Evolutionary conservation across 2,113 vertebrate species (phyloP).

Genomic region (Lasiurus cinereus): DNA sequence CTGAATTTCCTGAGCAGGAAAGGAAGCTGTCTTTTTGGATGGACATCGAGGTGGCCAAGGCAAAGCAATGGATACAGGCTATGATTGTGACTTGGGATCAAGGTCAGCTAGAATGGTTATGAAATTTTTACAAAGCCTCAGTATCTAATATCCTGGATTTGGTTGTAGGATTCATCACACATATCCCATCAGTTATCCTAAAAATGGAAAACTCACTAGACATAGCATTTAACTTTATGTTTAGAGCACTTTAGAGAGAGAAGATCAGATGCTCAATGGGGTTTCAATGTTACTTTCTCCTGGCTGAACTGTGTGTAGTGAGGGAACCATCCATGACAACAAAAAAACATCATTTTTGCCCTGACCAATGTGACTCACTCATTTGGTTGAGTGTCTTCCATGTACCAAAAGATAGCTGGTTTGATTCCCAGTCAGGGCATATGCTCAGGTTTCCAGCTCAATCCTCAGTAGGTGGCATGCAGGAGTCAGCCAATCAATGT

Average conservation of each 20-base stretch:
- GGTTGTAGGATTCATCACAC: background rate
- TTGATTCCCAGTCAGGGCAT: background rate
- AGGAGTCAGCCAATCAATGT: background rate
- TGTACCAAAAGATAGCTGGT: background rate
- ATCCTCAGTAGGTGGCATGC: background rate
- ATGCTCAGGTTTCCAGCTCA: background rate
- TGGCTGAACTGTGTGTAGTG: background rate
- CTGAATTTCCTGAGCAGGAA: background rate
- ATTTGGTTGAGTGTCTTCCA: background rate
- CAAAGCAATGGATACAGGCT: background rate
- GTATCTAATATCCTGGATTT: background rate
- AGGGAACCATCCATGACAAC: background rate
- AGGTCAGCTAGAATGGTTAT: background rate
- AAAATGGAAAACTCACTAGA: background rate
- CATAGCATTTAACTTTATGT: background rate
- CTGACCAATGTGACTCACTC: background rate
- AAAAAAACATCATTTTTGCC: background rate
- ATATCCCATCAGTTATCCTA: background rate
- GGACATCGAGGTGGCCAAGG: too few relatives aligned
- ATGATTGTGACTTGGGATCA: background rate
- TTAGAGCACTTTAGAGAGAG: background rate
- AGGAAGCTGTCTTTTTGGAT: background rate
- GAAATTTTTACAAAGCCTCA: background rate
- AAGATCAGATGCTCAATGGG: background rate
- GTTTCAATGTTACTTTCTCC: background rate